Evolutionary conservation across 1,140 invertebrate species (phyloP), one percentile per base, ranked within the genome.

Genomic region (Musca domestica): DNA sequence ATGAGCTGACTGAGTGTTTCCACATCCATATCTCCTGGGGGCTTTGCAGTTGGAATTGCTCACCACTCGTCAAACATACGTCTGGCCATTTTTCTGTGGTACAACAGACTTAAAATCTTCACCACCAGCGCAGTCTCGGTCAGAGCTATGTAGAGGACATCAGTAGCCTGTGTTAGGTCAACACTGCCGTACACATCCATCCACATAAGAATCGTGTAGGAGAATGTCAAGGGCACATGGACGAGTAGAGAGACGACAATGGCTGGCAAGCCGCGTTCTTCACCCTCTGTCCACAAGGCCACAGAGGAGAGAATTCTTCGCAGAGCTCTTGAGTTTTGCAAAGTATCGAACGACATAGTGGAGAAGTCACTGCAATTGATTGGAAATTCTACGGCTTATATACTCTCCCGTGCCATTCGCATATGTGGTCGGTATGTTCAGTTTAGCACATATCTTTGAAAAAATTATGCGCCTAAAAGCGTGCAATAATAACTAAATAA

Each of bases 131-230:
- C 77, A 20, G 72, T 69, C 47, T 79, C 72, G 0, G 77, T 79
- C 27, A 80, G 67, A 2, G 77, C 74, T 72, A 80, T 78, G 61
- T 80, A 79, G 0, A 80, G 70, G 17, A 77, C 71, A n/a, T 79
- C 72, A 0, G 76, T 72, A 0, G 74, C 74, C 64, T 79, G 70
- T 22, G 74, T 72, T 52, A 80, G 61, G 46, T 77, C 71, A 22
- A 27, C 70, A 1, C 76, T 74, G 14, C 69, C 66, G 3, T 75
- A 70, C 1, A 75, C 77, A 49, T 79, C 76, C 54, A 79, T 61
- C 77, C 77, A 80, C 77, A 80, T 80, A 14, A 77, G 68, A 1
- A 71, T 70, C 2, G 77, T 76, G 17, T 72, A 75, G 3, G 73
- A 65, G 25, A 79, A 76, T 12, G 76, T 74, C 7, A 73, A 61